These are phyloP conservation scores for Sprattus sprattus DNA, from an alignment of 2,113 vertebrate genomes.

Conservation along the genomic window DNA sequence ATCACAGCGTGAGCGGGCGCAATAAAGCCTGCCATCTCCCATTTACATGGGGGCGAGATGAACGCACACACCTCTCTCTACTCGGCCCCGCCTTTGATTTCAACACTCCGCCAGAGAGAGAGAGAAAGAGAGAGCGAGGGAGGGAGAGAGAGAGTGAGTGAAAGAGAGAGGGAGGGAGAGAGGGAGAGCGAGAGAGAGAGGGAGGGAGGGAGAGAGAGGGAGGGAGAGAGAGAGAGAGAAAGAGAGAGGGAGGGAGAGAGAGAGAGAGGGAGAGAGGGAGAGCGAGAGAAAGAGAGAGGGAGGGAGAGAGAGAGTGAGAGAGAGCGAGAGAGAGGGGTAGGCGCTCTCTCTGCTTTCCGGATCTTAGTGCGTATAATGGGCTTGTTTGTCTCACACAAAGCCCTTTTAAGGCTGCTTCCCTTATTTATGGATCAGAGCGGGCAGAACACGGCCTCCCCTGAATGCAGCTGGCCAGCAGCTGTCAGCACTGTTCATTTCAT, in stretches of 20 bases:
- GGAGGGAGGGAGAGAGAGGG: neutral
- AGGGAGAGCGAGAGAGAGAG: slow-evolving; percentile 14
- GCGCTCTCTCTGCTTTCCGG: neutral
- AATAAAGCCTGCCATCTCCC: slow-evolving; percentile 51
- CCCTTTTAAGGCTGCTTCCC: slow-evolving; percentile 26
- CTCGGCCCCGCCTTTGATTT: slow-evolving; percentile 58
- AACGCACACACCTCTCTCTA: slow-evolving; percentile 46
- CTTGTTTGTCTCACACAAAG: slow-evolving; percentile 29
- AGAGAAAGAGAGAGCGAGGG: slow-evolving; percentile 23
- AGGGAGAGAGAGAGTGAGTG: neutral
- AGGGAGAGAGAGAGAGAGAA: neutral
- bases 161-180: slow-evolving; percentile 12
- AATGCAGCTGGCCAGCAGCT: slow-evolving; percentile 24
- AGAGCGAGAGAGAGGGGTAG: slow-evolving; percentile 18
- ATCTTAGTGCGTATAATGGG: slow-evolving; percentile 20
- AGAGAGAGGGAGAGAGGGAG: slow-evolving; percentile 16
- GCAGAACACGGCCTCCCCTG: slow-evolving; percentile 27
- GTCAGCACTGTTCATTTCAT: neutral
- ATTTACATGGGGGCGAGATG: slow-evolving; percentile 53
- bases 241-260: no score
- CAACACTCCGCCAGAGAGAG: slow-evolving; percentile 34
- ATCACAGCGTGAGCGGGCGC: slow-evolving; percentile 52
- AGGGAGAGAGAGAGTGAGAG: neutral
- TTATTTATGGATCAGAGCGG: slow-evolving; percentile 37
- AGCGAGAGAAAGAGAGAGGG: slow-evolving; percentile 13